Conservation (phyloP, 2,113 vertebrate genomes). For the Osmerus eperlanus region DNA sequence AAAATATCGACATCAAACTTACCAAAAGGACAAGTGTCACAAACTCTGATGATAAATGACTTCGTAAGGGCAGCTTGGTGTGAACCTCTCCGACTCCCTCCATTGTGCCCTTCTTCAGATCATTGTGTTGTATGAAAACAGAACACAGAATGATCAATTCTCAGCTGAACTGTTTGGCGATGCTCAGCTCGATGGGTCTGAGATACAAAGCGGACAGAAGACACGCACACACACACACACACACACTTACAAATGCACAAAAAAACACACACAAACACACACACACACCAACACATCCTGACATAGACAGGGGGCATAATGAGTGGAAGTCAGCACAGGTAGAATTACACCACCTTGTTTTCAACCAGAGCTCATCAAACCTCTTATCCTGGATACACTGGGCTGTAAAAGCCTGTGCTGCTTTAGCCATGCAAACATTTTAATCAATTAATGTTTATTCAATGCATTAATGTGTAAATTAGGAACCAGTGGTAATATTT, state of each 20-base stretch:
- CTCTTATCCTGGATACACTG: background rate
- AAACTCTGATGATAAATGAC: too few species aligned
- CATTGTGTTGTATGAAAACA: slow-evolving; percentile 44
- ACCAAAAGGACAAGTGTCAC: too few species aligned
- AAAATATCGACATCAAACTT: too few species aligned
- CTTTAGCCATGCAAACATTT: too few species aligned
- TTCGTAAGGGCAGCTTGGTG: background rate
- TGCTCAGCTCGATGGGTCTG: slow-evolving; percentile 27
- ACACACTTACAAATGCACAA: background rate
- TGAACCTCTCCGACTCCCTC: slow-evolving; percentile 17
- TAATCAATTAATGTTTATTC: too few species aligned
- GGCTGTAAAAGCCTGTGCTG: too few species aligned
- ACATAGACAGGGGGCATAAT: too few species aligned
- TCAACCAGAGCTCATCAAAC: slow-evolving; percentile 22
- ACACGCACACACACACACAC: background rate
- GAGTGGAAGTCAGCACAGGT: slow-evolving; percentile 21
- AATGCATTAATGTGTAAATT: too few species aligned
- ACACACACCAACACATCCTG: too few species aligned
- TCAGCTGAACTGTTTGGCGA: slow-evolving; percentile 26
- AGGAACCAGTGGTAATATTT: slow-evolving; percentile 1
- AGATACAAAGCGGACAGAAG: slow-evolving; percentile 13
- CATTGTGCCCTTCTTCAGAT: slow-evolving; percentile 23
- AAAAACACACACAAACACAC: too few species aligned
- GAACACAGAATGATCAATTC: slow-evolving; percentile 44
- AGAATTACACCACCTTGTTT: slow-evolving; percentile 29